Base-by-base conservation (phyloP, 2,113 vertebrate genomes). In the Macrotus californicus region DNA sequence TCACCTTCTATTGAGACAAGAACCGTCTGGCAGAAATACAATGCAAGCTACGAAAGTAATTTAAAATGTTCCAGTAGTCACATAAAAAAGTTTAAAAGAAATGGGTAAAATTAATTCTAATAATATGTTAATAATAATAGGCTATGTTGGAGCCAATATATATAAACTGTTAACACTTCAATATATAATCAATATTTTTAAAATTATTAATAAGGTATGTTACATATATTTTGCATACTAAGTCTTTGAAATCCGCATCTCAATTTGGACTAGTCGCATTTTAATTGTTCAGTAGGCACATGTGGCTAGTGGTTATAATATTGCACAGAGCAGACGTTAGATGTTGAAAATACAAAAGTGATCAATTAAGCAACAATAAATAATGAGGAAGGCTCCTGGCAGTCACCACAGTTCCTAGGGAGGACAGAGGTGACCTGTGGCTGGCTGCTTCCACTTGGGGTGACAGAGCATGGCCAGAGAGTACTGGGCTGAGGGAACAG, bases 171-270 rank as follows among this genome's bases (percentile, higher is more conserved):
- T 85, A 31, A 73, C 26, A 89, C 41, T 86, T 59, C 19, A 89
- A 56, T 31, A 84, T 31, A 64, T 70, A 64, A 73, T 59, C 43
- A 26, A n/a, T 83, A 88, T 67, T 86, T 87, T 39, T 7, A 41
- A 87, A 43, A 59, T 54, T 43, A 90, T 82, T 67, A 69, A 69
- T 67, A 81, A 64, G 31, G 67, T 26, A 29, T 8, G 14, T 41
- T 52, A 69, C 15, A 50, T 15, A 14, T 4, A 19, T 59, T 84
- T 96, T 39, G 48, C 5, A 50, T 41, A 24, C 46, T 39, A 89
- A 59, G 21, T 93, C 82, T 86, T 93, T 86, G n/a, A 94, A 93
- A 91, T 59, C 22, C 24, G 81, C 24, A 66, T 75, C 18, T 89
- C 43, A 52, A 0, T 95, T 91, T 69, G n/a, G 6, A 56, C 31